phyloP scores from a whole-genome alignment of 2,797 vertebrate genomes.

The Fratercula arctica region DNA sequence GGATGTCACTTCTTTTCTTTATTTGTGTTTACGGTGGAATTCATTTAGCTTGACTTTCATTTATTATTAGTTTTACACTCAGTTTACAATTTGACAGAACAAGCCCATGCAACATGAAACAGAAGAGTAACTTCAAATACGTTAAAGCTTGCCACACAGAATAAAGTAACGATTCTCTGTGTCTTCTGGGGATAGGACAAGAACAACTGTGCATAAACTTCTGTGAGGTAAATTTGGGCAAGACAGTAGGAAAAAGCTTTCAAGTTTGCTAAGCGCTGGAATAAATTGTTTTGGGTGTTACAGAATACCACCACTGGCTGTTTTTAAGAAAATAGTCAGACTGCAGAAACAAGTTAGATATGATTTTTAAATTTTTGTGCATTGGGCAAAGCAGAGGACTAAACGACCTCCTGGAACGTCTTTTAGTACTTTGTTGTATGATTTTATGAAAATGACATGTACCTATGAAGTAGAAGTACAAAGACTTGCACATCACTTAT shows the following conservation, averaged over 20 bases:
- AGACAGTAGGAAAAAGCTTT: not conserved
- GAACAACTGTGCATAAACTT: not conserved
- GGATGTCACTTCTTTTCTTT: not conserved
- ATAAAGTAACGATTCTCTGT: not conserved
- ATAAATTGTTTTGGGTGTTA: not conserved
- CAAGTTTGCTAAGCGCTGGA: not conserved
- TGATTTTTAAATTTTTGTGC: not conserved
- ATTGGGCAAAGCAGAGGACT: not conserved
- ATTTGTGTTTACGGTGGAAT: not conserved
- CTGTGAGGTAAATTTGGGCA: not conserved
- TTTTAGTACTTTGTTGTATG: not conserved
- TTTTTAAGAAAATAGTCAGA: not conserved
- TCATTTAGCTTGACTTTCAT: not conserved
- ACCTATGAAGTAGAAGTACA: not conserved
- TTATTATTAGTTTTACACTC: not conserved
- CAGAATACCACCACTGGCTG: not conserved
- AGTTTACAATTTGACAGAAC: not conserved
- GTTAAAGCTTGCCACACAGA: not conserved
- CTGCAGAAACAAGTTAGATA: not conserved
- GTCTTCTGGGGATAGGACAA: not conserved
- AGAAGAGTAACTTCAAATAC: not conserved
- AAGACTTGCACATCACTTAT: not conserved
- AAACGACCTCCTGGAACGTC: not conserved
- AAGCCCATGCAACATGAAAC: not conserved
- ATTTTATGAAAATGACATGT: not conserved